These are phyloP conservation scores for Neodiprion lecontei DNA, from an alignment of 1,140 invertebrate genomes.

Conservation along the genomic window DNA sequence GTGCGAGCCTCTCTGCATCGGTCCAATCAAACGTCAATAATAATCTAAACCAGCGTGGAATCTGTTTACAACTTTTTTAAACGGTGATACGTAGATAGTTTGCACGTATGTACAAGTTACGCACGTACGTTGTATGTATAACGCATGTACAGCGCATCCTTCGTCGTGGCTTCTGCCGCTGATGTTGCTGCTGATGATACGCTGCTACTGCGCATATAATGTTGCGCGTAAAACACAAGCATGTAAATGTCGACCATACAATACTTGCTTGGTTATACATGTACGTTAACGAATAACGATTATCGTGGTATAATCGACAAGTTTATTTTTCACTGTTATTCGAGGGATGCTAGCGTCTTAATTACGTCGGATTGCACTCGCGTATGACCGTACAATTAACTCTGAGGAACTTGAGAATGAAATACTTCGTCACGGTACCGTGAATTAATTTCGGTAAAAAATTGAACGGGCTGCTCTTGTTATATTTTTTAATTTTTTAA, in stretches of 20 bases:
- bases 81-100: constrained; percentile 12
- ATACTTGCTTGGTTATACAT: not conserved
- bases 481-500: too few species aligned
- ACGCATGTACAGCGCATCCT: not conserved
- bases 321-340: too few species aligned
- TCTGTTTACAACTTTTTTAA: constrained; percentile 32
- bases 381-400: too few species aligned
- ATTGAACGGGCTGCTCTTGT: too few species aligned
- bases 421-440: too few species aligned
- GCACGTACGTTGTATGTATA: not conserved
- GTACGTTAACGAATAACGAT: not conserved
- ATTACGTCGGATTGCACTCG: too few species aligned
- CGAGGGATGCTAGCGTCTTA: too few species aligned
- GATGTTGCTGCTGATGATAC: not conserved
- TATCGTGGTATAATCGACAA: too few species aligned
- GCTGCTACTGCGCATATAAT: constrained; percentile 19
- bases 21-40: constrained; percentile 38
- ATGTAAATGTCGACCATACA: too few species aligned
- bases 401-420: too few species aligned
- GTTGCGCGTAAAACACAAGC: constrained; percentile 13
- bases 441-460: too few species aligned
- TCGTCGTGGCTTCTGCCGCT: constrained; percentile 4
- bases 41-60: constrained; percentile 35
- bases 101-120: constrained; percentile 13
- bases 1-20: not conserved